Conservation (phyloP, 92 coral and sea anemone species). For the Zoanthus sociatus region DNA sequence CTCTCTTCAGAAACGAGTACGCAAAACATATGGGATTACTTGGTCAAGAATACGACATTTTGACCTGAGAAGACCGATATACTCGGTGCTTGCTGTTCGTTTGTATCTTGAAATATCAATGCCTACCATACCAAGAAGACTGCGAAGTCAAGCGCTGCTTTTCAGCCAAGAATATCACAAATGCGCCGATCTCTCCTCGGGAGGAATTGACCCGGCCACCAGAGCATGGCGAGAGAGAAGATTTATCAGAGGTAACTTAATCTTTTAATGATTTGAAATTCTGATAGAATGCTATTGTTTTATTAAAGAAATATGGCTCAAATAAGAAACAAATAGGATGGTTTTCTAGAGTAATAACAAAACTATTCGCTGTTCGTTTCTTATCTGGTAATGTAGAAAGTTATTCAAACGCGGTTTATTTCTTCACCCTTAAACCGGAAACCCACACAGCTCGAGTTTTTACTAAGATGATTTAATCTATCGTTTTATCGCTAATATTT, state of each 20-base stretch:
- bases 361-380: not conserved
- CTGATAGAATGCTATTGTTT: slow-evolving; percentile 9
- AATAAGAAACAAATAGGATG: not conserved
- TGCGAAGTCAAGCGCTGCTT: slow-evolving; percentile 82
- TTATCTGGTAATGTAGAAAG: slow-evolving; percentile 3
- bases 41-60: slow-evolving; percentile 90
- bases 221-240: slow-evolving; percentile 51
- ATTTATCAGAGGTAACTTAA: slow-evolving; percentile 71
- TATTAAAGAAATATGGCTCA: not conserved
- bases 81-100: slow-evolving; percentile 94
- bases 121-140: slow-evolving; percentile 75
- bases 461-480: not conserved
- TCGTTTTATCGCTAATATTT: not conserved
- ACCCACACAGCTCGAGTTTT: not conserved
- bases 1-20: slow-evolving; percentile 82
- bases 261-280: slow-evolving; percentile 21
- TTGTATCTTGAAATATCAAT: slow-evolving; percentile 79
- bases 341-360: not conserved
- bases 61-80: slow-evolving; percentile 91
- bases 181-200: slow-evolving; percentile 65
- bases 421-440: slow-evolving; percentile 34
- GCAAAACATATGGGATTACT: slow-evolving; percentile 91
- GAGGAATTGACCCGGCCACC: slow-evolving; percentile 10
- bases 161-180: slow-evolving; percentile 84
- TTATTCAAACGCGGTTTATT: slow-evolving; percentile 12